These are phyloP conservation scores for Plebejus anna DNA, from an alignment of 2,888 invertebrate genomes.

Conservation along the genomic window DNA sequence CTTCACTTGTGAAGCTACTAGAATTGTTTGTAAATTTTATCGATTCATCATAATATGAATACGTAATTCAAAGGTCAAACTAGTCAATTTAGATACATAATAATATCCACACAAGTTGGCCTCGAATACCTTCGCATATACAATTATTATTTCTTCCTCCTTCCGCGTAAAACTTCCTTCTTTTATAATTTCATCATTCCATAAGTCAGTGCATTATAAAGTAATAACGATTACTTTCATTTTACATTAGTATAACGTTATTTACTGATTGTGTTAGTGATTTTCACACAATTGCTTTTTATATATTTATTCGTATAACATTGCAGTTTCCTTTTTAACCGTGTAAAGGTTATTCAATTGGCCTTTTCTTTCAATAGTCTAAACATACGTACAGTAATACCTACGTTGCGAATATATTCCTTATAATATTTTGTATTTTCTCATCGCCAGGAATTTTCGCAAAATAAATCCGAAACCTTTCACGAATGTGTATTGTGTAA, in stretches of 20 bases:
- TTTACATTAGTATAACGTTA: background rate
- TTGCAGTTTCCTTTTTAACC: background rate
- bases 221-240: background rate
- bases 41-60: background rate
- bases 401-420: too few species aligned
- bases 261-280: background rate
- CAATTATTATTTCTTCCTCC: slow-evolving; percentile 18
- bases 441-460: too few species aligned
- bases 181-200: slow-evolving; percentile 20
- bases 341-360: too few species aligned
- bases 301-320: background rate
- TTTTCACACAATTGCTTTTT: background rate
- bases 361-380: too few species aligned
- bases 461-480: too few species aligned
- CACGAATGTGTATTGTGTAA: too few species aligned
- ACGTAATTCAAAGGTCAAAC: slow-evolving; percentile 24
- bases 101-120: slow-evolving; percentile 18
- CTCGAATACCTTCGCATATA: slow-evolving; percentile 23
- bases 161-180: slow-evolving; percentile 26
- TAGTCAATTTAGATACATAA: slow-evolving; percentile 25
- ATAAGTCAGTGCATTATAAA: background rate
- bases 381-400: too few species aligned
- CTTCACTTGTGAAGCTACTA: background rate
- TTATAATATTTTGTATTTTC: too few species aligned
- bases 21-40: background rate